phyloP scores from a whole-genome alignment of 2,888 invertebrate species.

The Graphium colonna region DNA sequence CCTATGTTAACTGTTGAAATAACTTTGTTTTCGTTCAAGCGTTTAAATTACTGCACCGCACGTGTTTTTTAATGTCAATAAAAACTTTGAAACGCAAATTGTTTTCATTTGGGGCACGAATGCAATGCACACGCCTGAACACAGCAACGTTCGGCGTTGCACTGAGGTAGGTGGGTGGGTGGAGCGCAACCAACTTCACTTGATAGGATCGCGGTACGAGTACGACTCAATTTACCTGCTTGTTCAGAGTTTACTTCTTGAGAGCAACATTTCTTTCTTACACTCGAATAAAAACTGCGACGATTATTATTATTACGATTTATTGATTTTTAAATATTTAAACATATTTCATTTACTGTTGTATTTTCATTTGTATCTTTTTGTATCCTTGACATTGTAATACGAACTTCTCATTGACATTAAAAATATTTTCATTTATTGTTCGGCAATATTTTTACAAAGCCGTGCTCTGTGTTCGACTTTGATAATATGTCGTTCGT shows the following conservation, averaged over 20 bases:
- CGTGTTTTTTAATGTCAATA: conserved; percentile 59
- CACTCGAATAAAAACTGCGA: not conserved
- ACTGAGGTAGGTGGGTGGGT: conserved; percentile 33
- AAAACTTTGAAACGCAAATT: conserved; percentile 52
- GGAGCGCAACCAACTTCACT: conserved; percentile 47
- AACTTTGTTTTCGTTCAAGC: conserved; percentile 51
- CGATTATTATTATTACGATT: not conserved
- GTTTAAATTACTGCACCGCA: conserved; percentile 50
- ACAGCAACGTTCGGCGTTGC: conserved; percentile 15
- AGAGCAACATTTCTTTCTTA: conserved; percentile 22
- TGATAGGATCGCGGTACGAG: conserved; percentile 17
- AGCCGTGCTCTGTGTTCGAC: not conserved
- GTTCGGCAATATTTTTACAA: not conserved
- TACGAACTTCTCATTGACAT: not conserved
- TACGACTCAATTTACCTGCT: conserved; percentile 17
- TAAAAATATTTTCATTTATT: not conserved
- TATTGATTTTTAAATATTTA: not conserved
- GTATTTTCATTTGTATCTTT: too few species aligned
- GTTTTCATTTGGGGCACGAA: conserved; percentile 67
- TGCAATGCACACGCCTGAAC: conserved; percentile 25
- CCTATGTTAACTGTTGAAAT: conserved; percentile 45
- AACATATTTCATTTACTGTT: not conserved
- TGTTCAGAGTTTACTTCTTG: conserved; percentile 12
- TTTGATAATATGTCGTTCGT: not conserved
- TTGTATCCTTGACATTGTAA: not conserved